Percentiles rank a stretch among this genome's conserved stretches.
Evolutionary conservation across 2,797 vertebrate species (phyloP).

Genomic region (Lagothrix lagotricha): DNA sequence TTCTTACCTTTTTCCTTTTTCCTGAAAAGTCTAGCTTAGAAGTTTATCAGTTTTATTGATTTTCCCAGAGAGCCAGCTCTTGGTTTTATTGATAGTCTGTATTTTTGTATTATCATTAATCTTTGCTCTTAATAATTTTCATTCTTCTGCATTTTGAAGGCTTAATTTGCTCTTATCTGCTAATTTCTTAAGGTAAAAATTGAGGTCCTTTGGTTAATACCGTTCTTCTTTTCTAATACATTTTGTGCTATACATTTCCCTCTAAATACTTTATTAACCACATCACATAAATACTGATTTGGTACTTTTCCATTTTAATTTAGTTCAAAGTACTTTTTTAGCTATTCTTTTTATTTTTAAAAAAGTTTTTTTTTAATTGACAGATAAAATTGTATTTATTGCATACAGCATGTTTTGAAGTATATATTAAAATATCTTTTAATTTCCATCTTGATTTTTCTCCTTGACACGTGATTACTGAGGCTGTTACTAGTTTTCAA

Average conservation of each 20-base stretch:
- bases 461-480: not conserved
- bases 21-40: not conserved
- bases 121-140: not conserved
- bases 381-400: not conserved
- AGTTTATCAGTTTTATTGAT: not conserved
- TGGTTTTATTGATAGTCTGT: not conserved
- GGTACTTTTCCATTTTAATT: not conserved
- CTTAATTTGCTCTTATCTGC: slow-evolving; percentile 9
- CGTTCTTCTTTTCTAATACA: slow-evolving; percentile 7
- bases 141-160: not conserved
- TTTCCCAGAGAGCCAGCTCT: not conserved
- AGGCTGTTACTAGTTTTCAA: not conserved
- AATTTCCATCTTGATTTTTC: not conserved
- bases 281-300: not conserved
- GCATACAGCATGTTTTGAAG: not conserved
- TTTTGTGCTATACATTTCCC: not conserved
- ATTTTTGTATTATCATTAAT: not conserved
- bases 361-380: not conserved
- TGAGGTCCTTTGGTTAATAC: not conserved
- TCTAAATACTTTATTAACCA: not conserved
- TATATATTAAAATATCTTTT: not conserved
- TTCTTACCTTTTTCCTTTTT: not conserved
- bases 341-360: not conserved
- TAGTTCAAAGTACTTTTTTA: not conserved
- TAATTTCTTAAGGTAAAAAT: not conserved